Base-by-base conservation (phyloP, 2,888 invertebrate genomes). In the Augochlorella aurata region DNA sequence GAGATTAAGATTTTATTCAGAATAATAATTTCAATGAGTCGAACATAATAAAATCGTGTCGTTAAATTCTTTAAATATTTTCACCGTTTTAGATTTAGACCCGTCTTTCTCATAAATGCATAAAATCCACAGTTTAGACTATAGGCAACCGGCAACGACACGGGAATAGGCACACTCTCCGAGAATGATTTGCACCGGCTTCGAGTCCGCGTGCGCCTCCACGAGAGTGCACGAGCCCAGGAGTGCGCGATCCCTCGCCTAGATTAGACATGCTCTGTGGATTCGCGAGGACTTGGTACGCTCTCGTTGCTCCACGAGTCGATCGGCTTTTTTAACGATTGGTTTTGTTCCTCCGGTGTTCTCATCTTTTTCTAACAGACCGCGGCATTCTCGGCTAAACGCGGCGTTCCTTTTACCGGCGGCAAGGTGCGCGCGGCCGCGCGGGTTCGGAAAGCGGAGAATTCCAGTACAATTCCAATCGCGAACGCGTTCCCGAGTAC, bases 251-350 rank as follows among this genome's bases (percentile, higher is more conserved):
- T 61, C 50, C 45, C 58, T 58, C 21, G 18, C n/a, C 10, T 21
- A 49, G 49, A 70, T 79, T 69, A 21, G 54, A 47, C 21, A 70
- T 54, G 79, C 71, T 73, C 72, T 29, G 54, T 38, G 72, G 49
- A 77, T 70, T 66, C 29, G n/a, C 45, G 74, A 47, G 74, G 21
- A 67, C 74, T 54, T 14, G 50, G 44, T 45, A 0, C 14, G 21
- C n/a, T 68, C 75, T 47, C 54, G 2, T 44, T 61, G 16, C 61
- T 29, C 24, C 58, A 24, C 24, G 29, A 18, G n/a, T 52, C 52
- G 52, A 63, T 63, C 29, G 38, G 18, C 29, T 63, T 63, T 38
- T 38, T 49, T 49, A 14, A 18, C 61, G 16, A 29, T 63, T 38
- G 18, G 18, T 63, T 63, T 18, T 38, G 18, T 38, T 38, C 61